phyloP scores from a whole-genome alignment of 2,888 invertebrate species.

The Nemurella pictetii region DNA sequence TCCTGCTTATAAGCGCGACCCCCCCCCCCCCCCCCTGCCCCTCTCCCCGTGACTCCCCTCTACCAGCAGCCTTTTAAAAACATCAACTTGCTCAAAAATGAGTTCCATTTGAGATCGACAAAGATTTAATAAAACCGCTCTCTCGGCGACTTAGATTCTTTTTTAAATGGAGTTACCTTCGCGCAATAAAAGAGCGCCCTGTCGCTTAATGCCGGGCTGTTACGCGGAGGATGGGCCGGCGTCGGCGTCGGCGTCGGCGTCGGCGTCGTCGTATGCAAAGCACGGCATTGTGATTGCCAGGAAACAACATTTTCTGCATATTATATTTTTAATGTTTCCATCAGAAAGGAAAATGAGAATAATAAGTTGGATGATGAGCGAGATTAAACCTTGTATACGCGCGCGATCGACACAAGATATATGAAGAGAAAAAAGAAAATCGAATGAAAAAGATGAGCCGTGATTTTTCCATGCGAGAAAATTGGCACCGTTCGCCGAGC shows the following conservation, averaged over 20 bases:
- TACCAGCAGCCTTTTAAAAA: conserved; percentile 43
- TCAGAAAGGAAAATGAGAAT: conserved; percentile 38
- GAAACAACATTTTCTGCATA: conserved; percentile 40
- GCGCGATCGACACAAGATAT: conserved; percentile 10
- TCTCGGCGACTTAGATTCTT: conserved; percentile 29
- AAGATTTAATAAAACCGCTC: conserved; percentile 43
- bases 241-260: not conserved
- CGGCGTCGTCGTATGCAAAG: conserved; percentile 5
- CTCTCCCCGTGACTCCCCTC: not conserved
- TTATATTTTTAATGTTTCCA: conserved; percentile 40
- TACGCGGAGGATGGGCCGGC: conserved; percentile 10
- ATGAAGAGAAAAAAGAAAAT: not conserved
- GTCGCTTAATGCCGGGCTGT: conserved; percentile 30
- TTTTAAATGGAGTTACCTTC: conserved; percentile 35
- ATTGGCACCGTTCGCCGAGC: too few species aligned
- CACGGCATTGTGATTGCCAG: conserved; percentile 34
- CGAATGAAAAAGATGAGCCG: not conserved
- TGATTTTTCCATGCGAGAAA: not conserved
- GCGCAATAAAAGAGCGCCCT: conserved; percentile 21
- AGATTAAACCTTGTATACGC: conserved; percentile 38
- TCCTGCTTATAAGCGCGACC: conserved; percentile 41
- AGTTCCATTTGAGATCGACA: conserved; percentile 45
- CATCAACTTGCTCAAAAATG: conserved; percentile 43
- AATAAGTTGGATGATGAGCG: conserved; percentile 37
- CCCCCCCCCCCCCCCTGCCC: conserved; percentile 12